Conservation (phyloP, 2,797 vertebrate species). For the Scyliorhinus canicula region DNA sequence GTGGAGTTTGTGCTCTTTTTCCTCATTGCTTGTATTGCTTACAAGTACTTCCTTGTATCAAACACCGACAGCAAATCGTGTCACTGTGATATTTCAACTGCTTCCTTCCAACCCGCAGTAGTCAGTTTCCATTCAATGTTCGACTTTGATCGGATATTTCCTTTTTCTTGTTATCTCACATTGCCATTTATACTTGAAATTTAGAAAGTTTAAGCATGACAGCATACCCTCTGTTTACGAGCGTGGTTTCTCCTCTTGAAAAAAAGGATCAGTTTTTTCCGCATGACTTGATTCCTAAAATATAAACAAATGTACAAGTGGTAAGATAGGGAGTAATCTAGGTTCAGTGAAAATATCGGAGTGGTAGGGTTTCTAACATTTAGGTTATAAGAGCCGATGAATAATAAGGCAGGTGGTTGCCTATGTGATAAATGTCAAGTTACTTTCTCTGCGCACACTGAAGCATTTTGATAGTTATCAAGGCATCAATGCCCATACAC, state of each 20-base stretch:
- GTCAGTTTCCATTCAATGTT: neutral
- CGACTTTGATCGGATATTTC: neutral
- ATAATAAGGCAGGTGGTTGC: neutral
- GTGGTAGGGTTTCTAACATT: neutral
- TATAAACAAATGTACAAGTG: neutral
- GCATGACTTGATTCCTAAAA: constrained; percentile 96
- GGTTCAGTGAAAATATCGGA: neutral
- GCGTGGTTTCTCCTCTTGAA: constrained; percentile 98
- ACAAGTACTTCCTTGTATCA: neutral
- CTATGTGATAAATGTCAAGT: neutral
- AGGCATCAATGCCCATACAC: neutral
- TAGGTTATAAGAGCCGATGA: neutral
- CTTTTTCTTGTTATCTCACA: neutral
- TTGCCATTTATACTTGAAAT: constrained; percentile 40
- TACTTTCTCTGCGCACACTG: neutral
- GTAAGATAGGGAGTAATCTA: neutral
- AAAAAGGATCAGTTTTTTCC: constrained; percentile 97
- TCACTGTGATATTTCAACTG: neutral
- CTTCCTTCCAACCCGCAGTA: neutral
- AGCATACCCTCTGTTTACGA: constrained; percentile 91
- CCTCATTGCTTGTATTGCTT: neutral
- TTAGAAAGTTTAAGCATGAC: constrained; percentile 44
- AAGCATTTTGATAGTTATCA: neutral
- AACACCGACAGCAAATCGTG: neutral
- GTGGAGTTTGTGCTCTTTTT: neutral